phyloP scores from a whole-genome alignment of 2,888 invertebrate genomes.

The Cataglyphis rosenhaueri region DNA sequence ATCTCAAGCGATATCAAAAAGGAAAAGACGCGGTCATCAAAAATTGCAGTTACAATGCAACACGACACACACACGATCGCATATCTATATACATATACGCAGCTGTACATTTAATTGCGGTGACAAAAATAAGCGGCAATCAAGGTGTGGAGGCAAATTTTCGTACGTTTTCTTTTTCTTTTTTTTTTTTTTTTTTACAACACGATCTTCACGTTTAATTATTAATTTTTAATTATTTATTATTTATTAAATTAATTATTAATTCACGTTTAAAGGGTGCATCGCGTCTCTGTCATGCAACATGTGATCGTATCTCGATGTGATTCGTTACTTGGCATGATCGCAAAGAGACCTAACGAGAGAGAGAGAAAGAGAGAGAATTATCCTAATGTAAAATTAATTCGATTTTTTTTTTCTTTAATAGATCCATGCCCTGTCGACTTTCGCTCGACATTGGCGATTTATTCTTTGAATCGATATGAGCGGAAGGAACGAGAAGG shows the following conservation, averaged over 20 bases:
- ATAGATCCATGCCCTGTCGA: slow-evolving; percentile 27
- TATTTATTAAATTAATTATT: too few relatives aligned
- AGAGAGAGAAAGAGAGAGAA: background rate
- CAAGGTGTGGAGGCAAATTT: slow-evolving; percentile 29
- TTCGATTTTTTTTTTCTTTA: background rate
- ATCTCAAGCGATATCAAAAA: background rate
- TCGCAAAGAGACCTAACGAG: slow-evolving; percentile 4
- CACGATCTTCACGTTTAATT: too few relatives aligned
- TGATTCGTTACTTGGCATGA: background rate
- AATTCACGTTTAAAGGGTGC: slow-evolving; percentile 10
- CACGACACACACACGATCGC: slow-evolving; percentile 4
- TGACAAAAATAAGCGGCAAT: slow-evolving; percentile 21
- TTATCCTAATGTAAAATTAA: slow-evolving; percentile 7
- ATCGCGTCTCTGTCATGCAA: slow-evolving; percentile 47
- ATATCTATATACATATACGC: slow-evolving; percentile 8
- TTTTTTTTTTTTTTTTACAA: background rate
- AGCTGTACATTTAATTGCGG: slow-evolving; percentile 36
- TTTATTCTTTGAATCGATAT: background rate
- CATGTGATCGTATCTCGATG: slow-evolving; percentile 17
- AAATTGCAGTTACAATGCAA: slow-evolving; percentile 8
- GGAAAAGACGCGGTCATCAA: background rate
- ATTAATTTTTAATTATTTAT: too few relatives aligned
- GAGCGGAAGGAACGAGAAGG: background rate
- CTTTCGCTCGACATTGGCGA: slow-evolving; percentile 26
- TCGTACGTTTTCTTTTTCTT: background rate